Evolutionary conservation across 2,888 invertebrate genomes (phyloP), one percentile per base, ranked within the genome.

Genomic region (Stictocephala bisonia): DNA sequence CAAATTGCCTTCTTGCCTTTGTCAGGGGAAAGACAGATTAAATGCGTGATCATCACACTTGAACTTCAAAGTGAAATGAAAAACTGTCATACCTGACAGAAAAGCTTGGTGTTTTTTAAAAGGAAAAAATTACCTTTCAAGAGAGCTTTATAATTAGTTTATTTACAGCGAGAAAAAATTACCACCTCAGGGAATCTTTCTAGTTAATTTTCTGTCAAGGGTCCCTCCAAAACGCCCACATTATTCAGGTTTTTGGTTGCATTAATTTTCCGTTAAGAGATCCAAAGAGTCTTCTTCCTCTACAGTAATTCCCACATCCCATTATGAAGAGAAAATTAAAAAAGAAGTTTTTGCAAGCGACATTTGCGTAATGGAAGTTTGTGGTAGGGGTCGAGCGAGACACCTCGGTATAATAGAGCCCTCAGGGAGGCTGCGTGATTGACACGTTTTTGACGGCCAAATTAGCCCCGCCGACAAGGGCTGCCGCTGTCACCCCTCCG

Each of bases 401-500:
- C 44, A 44, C 64, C 44, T 64, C 26, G 44, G 13, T n/a, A 64
- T 40, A 44, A 64, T 26, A 44, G 3, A 22, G 22, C 22, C 22
- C 22, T 51, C 51, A 22, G 22, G n/a, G 27, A 18, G 44, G 18
- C 44, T 15, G 18, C 13, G 2, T 69, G 58, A 58, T 71, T 71
- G 70, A 71, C 58, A 58, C 27, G 44, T 41, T 71, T 71, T 58
- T 44, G 70, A 71, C 70, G 48, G 70, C 44, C 58, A 71, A 71
- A 71, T 71, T 71, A 71, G 70, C 64, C 64, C 60, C 22, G 58
- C 31, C 15, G 40, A 20, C 53, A 35, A 26, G n/a, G 27, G 41
- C 22, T 24, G 4, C 1, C 13, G 15, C 41, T 29, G 70, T 26
- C 56, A 41, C 60, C 64, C 64, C 64, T 22, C 60, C 20, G 64